Conservation (phyloP, 2,797 vertebrate species). For the Catamblyrhynchus diadema region DNA sequence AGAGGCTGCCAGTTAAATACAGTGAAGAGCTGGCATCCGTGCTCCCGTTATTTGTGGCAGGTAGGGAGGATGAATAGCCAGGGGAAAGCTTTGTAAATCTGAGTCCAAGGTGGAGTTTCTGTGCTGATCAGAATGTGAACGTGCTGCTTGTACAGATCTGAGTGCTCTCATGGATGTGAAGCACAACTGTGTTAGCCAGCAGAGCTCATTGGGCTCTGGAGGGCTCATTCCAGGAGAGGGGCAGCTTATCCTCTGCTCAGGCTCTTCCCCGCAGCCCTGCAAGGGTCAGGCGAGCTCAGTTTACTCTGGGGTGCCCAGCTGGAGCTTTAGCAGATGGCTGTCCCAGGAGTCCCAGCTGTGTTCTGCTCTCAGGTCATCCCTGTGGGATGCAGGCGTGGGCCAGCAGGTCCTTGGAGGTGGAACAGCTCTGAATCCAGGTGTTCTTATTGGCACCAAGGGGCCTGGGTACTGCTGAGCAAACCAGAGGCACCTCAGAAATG, state of each 20-base stretch:
- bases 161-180: not conserved
- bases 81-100: not conserved
- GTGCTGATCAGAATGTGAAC: not conserved
- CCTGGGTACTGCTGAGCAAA: not conserved
- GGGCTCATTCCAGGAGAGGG: not conserved
- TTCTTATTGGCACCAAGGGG: fast-evolving
- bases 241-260: not conserved
- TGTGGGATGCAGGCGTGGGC: not conserved
- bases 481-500: not conserved
- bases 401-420: fast-evolving
- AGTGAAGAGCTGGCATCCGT: not conserved
- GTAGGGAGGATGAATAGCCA: not conserved
- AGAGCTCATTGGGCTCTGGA: not conserved
- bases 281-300: not conserved
- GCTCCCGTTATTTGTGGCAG: not conserved
- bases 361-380: not conserved
- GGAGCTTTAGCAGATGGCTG: not conserved
- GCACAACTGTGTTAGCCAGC: not conserved
- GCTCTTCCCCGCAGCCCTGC: not conserved
- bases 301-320: not conserved
- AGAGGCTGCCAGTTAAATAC: not conserved
- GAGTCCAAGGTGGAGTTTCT: not conserved
- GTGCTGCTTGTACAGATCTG: not conserved
- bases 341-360: not conserved
- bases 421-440: not conserved